Evolutionary conservation across 2,113 vertebrate genomes (phyloP).

Genomic region (Lepisosteus osseus): DNA sequence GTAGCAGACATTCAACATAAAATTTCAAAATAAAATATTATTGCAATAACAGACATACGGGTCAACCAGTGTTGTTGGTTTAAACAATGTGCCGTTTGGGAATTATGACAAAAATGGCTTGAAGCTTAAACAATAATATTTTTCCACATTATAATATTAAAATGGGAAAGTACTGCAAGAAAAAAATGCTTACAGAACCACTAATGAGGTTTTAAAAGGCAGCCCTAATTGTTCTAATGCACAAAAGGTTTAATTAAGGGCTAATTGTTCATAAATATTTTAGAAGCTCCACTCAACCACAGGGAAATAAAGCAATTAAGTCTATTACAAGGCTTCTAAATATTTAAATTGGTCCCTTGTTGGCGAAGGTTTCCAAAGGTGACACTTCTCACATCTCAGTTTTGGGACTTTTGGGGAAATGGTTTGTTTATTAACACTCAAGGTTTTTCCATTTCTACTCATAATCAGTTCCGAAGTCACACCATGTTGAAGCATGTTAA

Average conservation of each 20-base stretch:
- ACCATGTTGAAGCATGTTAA: neutral
- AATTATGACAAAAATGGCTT: too few relatives aligned
- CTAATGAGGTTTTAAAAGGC: constrained; percentile 18
- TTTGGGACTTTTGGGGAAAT: neutral
- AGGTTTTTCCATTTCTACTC: neutral
- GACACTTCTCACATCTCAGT: neutral
- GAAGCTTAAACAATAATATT: too few relatives aligned
- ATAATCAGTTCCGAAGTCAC: neutral
- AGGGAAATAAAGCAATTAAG: constrained; percentile 9
- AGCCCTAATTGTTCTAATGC: neutral
- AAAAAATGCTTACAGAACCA: too few relatives aligned
- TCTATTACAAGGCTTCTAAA: constrained; percentile 3
- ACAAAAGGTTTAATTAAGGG: constrained; percentile 9
- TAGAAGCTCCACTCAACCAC: neutral
- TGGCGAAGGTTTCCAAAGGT: neutral
- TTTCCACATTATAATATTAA: too few relatives aligned
- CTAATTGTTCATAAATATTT: constrained; percentile 23
- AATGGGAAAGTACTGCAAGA: too few relatives aligned
- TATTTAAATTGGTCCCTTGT: neutral
- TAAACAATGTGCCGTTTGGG: too few relatives aligned
- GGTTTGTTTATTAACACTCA: neutral
- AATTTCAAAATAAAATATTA: too few relatives aligned
- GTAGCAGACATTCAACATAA: too few relatives aligned
- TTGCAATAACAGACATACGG: too few relatives aligned
- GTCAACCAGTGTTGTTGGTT: too few relatives aligned